These are phyloP conservation scores for Haliclona indistincta DNA, from an alignment of 37 sponge, comb jelly and placozoan genomes.

Conservation along the genomic window DNA sequence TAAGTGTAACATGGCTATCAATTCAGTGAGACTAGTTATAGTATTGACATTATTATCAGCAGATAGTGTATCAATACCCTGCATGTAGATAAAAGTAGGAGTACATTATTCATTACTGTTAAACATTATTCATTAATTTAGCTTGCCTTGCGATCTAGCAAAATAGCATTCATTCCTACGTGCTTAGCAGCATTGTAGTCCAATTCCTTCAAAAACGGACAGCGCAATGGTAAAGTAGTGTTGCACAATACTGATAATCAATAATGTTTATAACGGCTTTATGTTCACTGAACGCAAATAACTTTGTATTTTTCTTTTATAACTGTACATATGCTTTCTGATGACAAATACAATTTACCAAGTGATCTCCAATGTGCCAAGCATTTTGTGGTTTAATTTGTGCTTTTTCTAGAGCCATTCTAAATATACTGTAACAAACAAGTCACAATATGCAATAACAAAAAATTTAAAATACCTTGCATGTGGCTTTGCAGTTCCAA, in stretches of 20 bases:
- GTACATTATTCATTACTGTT: no score
- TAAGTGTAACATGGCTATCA: no score
- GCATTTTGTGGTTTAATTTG: background rate
- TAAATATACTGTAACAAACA: conserved; percentile 31
- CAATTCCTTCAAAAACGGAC: conserved; percentile 2
- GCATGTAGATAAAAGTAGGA: no score
- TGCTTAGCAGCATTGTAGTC: conserved; percentile 40
- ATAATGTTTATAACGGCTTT: no score
- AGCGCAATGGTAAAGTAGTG: no score
- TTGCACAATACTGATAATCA: no score
- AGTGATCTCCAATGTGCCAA: conserved; percentile 44
- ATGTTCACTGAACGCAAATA: background rate
- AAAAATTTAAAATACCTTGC: conserved; percentile 13
- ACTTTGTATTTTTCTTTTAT: no score
- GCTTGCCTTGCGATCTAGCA: conserved; percentile 21
- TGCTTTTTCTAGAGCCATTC: conserved; percentile 24
- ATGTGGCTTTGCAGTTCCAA: conserved; percentile 33
- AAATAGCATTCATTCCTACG: conserved; percentile 32
- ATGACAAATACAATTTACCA: conserved; percentile 34
- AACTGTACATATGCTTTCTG: no score
- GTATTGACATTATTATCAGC: no score
- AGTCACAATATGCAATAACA: background rate
- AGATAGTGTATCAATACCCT: no score
- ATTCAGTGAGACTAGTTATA: no score
- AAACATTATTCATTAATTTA: no score